Conservation (phyloP, 2,113 vertebrate genomes). For the Amazona vittata region DNA sequence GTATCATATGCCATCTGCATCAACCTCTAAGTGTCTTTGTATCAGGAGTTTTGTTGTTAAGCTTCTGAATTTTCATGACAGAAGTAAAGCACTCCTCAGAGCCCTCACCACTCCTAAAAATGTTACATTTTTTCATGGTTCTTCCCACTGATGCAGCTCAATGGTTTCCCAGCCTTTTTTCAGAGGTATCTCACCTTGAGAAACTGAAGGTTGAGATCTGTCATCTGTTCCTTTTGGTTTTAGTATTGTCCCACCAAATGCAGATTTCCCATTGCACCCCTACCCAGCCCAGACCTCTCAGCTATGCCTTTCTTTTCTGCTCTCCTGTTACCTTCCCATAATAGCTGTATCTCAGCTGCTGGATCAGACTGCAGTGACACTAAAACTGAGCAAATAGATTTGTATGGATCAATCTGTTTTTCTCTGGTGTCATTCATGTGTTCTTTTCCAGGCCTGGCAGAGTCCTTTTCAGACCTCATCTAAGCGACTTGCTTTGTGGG, state of each 20-base stretch:
- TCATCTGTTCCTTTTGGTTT: neutral
- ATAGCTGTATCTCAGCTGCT: neutral
- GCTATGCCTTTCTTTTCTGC: neutral
- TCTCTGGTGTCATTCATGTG: neutral
- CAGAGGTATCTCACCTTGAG: neutral
- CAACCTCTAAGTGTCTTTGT: neutral
- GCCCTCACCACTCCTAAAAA: neutral
- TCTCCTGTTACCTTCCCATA: neutral
- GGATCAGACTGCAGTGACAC: neutral
- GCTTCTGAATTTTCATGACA: neutral
- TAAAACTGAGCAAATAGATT: neutral
- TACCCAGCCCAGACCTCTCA: neutral
- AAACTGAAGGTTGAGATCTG: neutral
- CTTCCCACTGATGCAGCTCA: neutral
- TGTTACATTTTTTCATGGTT: neutral
- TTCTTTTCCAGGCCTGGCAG: neutral
- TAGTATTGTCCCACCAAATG: neutral
- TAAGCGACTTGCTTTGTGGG: neutral
- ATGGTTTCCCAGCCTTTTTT: neutral
- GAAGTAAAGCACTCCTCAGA: neutral
- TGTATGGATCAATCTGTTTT: neutral
- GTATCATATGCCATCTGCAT: neutral
- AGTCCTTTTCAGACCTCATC: neutral
- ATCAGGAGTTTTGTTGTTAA: neutral
- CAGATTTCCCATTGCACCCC: neutral